Base-by-base conservation (phyloP, 2,113 vertebrate genomes). In the Mesocricetus auratus region DNA sequence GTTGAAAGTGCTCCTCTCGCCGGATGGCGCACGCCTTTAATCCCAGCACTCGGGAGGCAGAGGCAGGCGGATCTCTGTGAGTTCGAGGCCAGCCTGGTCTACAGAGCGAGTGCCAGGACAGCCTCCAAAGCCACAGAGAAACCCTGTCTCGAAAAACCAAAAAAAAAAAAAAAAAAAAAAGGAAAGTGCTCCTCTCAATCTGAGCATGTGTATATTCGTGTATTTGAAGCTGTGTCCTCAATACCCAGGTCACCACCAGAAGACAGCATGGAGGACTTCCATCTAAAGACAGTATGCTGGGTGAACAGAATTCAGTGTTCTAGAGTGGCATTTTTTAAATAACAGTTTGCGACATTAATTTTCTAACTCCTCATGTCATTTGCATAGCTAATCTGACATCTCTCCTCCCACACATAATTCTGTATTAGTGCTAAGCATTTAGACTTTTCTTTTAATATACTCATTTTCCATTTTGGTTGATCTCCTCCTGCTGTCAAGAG, bases 321-420 rank as follows among this genome's bases (percentile, higher is more conserved):
- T 88, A n/a, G 47, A 68, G 73, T 83, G 9, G 71, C 68, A 83
- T 60, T 87, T 92, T 77, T 87, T 62, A 91, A 90, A 58, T 50
- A 53, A 21, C 66, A 9, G 15, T 71, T 86, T 64, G 8, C 2
- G 64, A 45, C 12, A 83, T 68, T 83, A 42, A 77, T 53, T 92
- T 73, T 36, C 66, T 78, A 87, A 83, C 53, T 36, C n/a, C 75
- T 68, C 64, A 73, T 73, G 53, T 64, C 68, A 45, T 31, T 60
- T 91, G 29, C 39, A 91, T 26, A 62, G 15, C 56, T 73, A 79
- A n/a, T 39, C 53, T 36, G 21, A 68, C 21, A 13, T 85, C n/a
- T 86, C 22, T 71, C n/a, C 29, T 74, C 58, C n/a, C 75, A 83
- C 78, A 39, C 0, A 68, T 22, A 71, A 95, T 17, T 22, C 21